Evolutionary conservation across 2,113 vertebrate genomes (phyloP).

Genomic region (Tinamus guttatus): DNA sequence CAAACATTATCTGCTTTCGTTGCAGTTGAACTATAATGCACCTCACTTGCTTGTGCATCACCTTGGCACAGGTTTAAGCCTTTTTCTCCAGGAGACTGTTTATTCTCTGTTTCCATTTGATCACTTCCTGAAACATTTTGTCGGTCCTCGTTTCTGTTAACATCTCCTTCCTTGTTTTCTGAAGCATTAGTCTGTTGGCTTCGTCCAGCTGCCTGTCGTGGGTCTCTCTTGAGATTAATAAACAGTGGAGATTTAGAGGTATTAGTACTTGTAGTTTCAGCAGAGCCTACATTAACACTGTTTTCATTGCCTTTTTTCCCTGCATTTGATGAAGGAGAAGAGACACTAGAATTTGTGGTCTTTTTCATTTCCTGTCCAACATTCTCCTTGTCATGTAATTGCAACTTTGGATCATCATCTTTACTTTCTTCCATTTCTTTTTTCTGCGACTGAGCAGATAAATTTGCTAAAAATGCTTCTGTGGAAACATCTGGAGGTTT

Average conservation of each 20-base stretch:
- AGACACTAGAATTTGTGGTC: constrained; percentile 48
- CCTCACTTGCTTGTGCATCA: constrained; percentile 47
- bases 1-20: constrained; percentile 67
- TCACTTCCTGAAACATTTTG: constrained; percentile 47
- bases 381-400: constrained; percentile 61
- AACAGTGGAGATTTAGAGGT: constrained; percentile 75
- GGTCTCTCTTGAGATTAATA: constrained; percentile 82
- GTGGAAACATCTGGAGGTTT: constrained; percentile 96
- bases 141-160: constrained; percentile 74
- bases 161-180: constrained; percentile 76
- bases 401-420: constrained; percentile 68
- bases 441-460: constrained; percentile 78
- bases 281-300: constrained; percentile 23
- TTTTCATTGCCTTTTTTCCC: constrained; percentile 67
- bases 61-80: constrained; percentile 46
- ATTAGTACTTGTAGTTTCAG: constrained; percentile 68
- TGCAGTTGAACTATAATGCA: constrained; percentile 67
- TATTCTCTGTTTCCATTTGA: constrained; percentile 58
- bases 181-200: constrained; percentile 80
- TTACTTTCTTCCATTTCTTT: constrained; percentile 76
- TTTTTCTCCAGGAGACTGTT: constrained; percentile 62
- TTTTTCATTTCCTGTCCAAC: constrained; percentile 63
- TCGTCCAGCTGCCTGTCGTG: constrained; percentile 85
- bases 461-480: constrained; percentile 88
- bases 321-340: constrained; percentile 54